Conservation (phyloP, 2,888 invertebrate species). For the Flabesymbios commensalis region DNA sequence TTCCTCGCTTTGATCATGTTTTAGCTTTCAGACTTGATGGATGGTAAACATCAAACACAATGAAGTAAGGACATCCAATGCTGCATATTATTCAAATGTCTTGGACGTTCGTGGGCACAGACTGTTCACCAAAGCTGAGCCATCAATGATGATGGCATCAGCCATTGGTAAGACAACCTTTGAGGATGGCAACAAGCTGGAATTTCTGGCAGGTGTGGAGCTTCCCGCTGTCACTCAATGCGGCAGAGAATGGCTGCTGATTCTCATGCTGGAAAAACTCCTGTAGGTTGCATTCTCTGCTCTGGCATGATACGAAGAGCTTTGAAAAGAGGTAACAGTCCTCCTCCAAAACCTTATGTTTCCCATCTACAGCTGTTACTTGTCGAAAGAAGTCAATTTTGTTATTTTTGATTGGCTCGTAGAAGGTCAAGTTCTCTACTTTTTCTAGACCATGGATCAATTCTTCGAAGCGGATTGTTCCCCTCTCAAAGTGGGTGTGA, state of each 20-base stretch:
- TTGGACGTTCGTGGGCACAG: slow-evolving; percentile 13
- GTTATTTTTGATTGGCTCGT: background rate
- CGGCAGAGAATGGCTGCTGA: slow-evolving; percentile 27
- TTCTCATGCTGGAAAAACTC: slow-evolving; percentile 29
- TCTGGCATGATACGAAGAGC: slow-evolving; percentile 31
- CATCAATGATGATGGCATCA: slow-evolving; percentile 23
- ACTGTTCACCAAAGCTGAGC: slow-evolving; percentile 17
- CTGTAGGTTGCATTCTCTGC: slow-evolving; percentile 22
- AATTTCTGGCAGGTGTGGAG: slow-evolving; percentile 27
- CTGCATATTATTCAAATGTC: slow-evolving; percentile 28
- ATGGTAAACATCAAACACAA: slow-evolving; percentile 25
- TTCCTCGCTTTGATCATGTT: background rate
- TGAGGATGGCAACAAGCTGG: slow-evolving; percentile 19
- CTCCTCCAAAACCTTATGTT: slow-evolving; percentile 13
- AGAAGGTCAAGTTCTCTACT: slow-evolving; percentile 16
- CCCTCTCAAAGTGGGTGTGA: slow-evolving; percentile 23
- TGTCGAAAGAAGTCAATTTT: background rate
- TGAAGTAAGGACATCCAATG: slow-evolving; percentile 6
- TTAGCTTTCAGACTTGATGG: slow-evolving; percentile 1
- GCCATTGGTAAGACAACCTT: slow-evolving; percentile 15
- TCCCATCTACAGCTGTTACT: background rate
- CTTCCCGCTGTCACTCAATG: slow-evolving; percentile 26
- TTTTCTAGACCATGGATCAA: slow-evolving; percentile 5
- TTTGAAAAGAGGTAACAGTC: slow-evolving; percentile 25
- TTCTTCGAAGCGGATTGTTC: background rate